These are phyloP conservation scores for Agonopterix subpropinquella DNA, from an alignment of 2,888 invertebrate species.

Conservation along the genomic window DNA sequence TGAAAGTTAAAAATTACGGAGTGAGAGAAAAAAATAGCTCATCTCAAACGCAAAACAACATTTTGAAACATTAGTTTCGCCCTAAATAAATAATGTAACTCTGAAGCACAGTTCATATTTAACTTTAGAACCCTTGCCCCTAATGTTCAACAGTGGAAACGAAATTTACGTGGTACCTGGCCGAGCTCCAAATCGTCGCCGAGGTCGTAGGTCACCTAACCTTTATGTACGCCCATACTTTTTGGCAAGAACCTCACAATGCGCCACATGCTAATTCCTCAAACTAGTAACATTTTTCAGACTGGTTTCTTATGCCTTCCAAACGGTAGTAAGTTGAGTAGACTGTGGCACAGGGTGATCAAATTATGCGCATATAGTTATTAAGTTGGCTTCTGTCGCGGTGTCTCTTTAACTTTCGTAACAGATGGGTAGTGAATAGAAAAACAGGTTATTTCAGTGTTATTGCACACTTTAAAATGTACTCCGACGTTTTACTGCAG, in stretches of 20 bases:
- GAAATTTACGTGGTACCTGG: slow-evolving; percentile 53
- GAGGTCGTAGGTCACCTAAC: slow-evolving; percentile 54
- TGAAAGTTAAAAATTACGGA: no score
- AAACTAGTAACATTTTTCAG: background rate
- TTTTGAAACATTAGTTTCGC: slow-evolving; percentile 7
- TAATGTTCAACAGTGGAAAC: slow-evolving; percentile 43
- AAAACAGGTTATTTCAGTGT: background rate
- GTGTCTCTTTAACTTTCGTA: slow-evolving; percentile 20
- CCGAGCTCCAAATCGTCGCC: slow-evolving; percentile 50
- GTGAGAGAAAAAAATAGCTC: no score
- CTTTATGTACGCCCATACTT: slow-evolving; percentile 54
- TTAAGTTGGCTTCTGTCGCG: slow-evolving; percentile 20
- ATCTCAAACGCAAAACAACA: no score
- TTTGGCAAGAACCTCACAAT: slow-evolving; percentile 26
- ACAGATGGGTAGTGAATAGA: slow-evolving; percentile 9
- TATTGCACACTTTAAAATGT: slow-evolving; percentile 1
- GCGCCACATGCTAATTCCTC: slow-evolving; percentile 20
- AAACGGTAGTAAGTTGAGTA: slow-evolving; percentile 2
- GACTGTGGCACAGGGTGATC: slow-evolving; percentile 26
- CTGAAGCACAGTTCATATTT: slow-evolving; percentile 30
- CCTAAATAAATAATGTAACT: slow-evolving; percentile 24
- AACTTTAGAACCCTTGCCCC: slow-evolving; percentile 41
- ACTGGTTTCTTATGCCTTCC: background rate
- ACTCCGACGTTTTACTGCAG: background rate
- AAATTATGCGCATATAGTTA: slow-evolving; percentile 32